Evolutionary conservation across 2,113 vertebrate species (phyloP).

Genomic region (Ptychochromis oligacanthus): DNA sequence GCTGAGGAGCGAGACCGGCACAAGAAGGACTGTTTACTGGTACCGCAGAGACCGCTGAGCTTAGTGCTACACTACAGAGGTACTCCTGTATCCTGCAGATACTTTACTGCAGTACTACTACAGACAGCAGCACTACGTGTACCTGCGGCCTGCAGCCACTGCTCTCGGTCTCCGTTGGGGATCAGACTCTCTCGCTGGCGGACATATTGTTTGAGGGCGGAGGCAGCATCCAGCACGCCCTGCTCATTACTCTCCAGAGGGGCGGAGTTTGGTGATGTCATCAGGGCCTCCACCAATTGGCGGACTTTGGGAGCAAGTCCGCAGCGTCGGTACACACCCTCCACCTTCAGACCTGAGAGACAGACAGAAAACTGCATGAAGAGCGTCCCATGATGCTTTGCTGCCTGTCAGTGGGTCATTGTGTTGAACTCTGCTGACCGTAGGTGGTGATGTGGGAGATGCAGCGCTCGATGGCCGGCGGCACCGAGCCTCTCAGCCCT

Average conservation of each 20-base stretch:
- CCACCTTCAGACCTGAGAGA: slow-evolving; percentile 77
- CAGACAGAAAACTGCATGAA: neutral
- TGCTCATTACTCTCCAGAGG: slow-evolving; percentile 69
- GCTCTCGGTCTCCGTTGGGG: slow-evolving; percentile 28
- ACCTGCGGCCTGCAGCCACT: slow-evolving; percentile 78
- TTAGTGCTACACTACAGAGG: neutral
- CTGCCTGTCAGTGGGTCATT: neutral
- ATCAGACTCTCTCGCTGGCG: slow-evolving; percentile 66
- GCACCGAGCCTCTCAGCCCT: slow-evolving; percentile 44
- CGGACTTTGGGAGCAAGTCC: slow-evolving; percentile 69
- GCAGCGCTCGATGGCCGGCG: slow-evolving; percentile 66
- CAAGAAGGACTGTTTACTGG: neutral
- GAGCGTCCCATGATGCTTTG: neutral
- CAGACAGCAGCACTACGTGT: neutral
- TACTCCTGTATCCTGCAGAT: no score
- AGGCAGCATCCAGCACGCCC: slow-evolving; percentile 68
- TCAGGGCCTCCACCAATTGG: slow-evolving; percentile 69
- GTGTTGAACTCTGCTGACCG: slow-evolving; percentile 33
- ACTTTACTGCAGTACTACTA: neutral
- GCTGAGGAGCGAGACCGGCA: no score
- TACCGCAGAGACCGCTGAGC: neutral
- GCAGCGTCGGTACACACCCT: slow-evolving; percentile 81
- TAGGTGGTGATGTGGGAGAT: slow-evolving; percentile 77
- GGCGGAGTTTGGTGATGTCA: slow-evolving; percentile 56
- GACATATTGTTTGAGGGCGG: slow-evolving; percentile 78